Percentiles rank a stretch among this genome's conserved stretches.
Conservation (phyloP, 2,888 invertebrate species). For the Rhorus exstirpatorius region DNA sequence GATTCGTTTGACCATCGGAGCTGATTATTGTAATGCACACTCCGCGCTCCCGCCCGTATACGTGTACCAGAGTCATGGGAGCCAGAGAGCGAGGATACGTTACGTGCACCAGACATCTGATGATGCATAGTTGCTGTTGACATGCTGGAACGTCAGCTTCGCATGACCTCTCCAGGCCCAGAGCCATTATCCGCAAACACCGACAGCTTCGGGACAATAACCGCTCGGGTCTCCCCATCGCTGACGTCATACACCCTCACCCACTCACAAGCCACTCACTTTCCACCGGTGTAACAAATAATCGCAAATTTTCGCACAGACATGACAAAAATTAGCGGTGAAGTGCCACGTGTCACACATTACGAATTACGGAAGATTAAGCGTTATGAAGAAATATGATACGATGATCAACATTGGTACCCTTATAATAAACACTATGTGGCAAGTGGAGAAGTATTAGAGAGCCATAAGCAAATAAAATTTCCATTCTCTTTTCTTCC, state of each 20-base stretch:
- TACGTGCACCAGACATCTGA: conserved; percentile 84
- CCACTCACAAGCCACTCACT: conserved; percentile 20
- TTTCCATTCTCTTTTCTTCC: no score
- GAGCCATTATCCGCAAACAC: conserved; percentile 81
- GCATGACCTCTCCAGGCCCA: conserved; percentile 83
- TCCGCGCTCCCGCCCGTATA: conserved; percentile 65
- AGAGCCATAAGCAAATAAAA: no score
- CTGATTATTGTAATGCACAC: conserved; percentile 78
- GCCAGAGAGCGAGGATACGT: conserved; percentile 69
- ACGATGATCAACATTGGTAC: no score
- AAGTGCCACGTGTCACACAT: no score
- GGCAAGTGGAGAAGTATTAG: no score
- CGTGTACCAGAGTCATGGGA: conserved; percentile 44
- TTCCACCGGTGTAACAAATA: conserved; percentile 37
- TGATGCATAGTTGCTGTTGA: conserved; percentile 86
- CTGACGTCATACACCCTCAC: conserved; percentile 28
- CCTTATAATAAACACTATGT: no score
- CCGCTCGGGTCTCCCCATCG: conserved; percentile 72
- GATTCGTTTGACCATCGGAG: conserved; percentile 73
- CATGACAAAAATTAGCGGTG: no score
- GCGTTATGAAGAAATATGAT: no score
- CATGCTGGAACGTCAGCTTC: conserved; percentile 85
- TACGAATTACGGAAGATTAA: no score
- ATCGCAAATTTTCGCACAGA: conserved; percentile 31
- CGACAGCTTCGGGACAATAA: conserved; percentile 79